Base-by-base conservation (phyloP, 2,113 vertebrate genomes). In the Paracyprichromis sp. region DNA sequence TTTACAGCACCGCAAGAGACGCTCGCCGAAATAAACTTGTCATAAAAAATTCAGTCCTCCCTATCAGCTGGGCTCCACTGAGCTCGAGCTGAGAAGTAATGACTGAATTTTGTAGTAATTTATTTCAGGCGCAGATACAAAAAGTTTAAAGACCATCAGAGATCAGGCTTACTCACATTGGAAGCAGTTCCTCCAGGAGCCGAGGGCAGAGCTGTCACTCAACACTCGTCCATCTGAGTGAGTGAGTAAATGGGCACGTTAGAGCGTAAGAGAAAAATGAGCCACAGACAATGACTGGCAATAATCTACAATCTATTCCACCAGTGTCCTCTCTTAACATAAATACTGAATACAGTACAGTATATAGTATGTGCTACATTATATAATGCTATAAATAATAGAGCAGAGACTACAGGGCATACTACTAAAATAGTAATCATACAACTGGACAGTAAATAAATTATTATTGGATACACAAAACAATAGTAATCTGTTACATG, bases 121-220 rank as follows among this genome's bases (percentile, higher is more conserved):
- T 43, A n/a, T 4, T 47, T 54, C 9, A 29, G 47, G 40, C 36
- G 24, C 8, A 14, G 17, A 50, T 8, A 34, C 13, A 26, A 17
- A 31, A 36, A 19, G 34, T 12, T 57, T 14, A 57, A 38, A 57
- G 6, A 31, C 26, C 73, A 5, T 29, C 0, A 50, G 36, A 61
- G 9, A 34, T 59, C 19, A 8, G 6, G 43, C 8, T 2, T 94
- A 96, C 97, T 97, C 92, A 98, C 97, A 98, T 85, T 97, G 96
- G 83, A 98, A 97, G 92, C 97, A 98, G 96, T 96, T 97, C 87
- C 91, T 97, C 97, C 97, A 98, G 87, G 95, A 94, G 76, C 94
- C 95, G 52, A 95, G 89, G 14, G 96, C 90, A 82, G 95, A 96
- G 63, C 94, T 94, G 83, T 97, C 96, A 16, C 94, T 95, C 89